These are phyloP conservation scores for Unio delphinus DNA, from an alignment of 2,888 invertebrate genomes.

Conservation along the genomic window DNA sequence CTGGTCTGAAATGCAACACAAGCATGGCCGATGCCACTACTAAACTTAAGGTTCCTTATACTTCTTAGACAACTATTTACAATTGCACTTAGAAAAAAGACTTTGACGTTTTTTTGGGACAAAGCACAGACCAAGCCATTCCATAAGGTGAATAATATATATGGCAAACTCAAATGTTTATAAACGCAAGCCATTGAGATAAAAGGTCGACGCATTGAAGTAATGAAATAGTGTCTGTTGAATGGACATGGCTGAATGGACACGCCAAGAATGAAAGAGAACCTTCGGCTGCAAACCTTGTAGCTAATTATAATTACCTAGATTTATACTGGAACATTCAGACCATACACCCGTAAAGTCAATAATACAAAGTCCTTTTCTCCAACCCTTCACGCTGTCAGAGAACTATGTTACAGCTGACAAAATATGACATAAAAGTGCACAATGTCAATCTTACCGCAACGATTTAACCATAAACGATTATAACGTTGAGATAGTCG, in stretches of 20 bases:
- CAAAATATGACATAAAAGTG: constrained; percentile 13
- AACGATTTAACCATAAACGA: too few species aligned
- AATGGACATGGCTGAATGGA: constrained; percentile 32
- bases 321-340: constrained; percentile 27
- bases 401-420: constrained; percentile 17
- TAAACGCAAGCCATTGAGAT: constrained; percentile 16
- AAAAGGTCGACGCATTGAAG: constrained; percentile 36
- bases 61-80: background rate
- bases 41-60: too few species aligned
- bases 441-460: too few species aligned
- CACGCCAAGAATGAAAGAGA: constrained; percentile 47
- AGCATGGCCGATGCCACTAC: too few species aligned
- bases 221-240: constrained; percentile 41
- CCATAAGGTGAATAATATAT: constrained; percentile 11
- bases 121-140: constrained; percentile 13
- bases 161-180: constrained; percentile 21
- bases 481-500: too few species aligned
- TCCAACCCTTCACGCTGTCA: constrained; percentile 16
- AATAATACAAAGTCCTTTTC: constrained; percentile 17
- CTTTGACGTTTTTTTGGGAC: constrained; percentile 2
- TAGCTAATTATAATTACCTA: constrained; percentile 37
- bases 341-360: constrained; percentile 44
- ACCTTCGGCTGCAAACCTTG: constrained; percentile 36
- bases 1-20: too few species aligned
- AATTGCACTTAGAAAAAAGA: background rate